Evolutionary conservation across 2,888 invertebrate species (phyloP).

Genomic region (Oligia latruncula): DNA sequence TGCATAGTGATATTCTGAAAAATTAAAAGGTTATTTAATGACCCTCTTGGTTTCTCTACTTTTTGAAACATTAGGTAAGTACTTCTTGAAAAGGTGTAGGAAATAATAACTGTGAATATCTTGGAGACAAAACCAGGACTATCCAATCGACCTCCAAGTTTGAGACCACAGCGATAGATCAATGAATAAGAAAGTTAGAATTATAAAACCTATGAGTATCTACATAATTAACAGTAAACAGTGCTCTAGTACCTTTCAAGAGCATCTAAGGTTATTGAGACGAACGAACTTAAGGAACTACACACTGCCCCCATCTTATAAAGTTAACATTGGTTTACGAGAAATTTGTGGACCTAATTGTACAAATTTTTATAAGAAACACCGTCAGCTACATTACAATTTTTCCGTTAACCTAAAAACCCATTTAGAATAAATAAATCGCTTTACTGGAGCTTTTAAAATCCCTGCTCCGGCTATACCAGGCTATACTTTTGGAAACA

Average conservation of each 20-base stretch:
- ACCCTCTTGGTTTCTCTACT: background rate
- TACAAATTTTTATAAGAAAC: slow-evolving; percentile 21
- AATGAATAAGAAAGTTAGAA: slow-evolving; percentile 1
- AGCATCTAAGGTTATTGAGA: slow-evolving; percentile 82
- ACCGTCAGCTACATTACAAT: slow-evolving; percentile 52
- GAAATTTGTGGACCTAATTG: slow-evolving; percentile 59
- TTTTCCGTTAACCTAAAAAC: slow-evolving; percentile 33
- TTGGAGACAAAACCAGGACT: background rate
- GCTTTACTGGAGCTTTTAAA: slow-evolving; percentile 4
- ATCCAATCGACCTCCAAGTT: background rate
- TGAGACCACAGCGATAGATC: background rate
- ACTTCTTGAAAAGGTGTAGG: background rate
- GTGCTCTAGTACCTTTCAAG: slow-evolving; percentile 78
- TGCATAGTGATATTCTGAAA: slow-evolving; percentile 84
- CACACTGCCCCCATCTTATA: slow-evolving; percentile 85
- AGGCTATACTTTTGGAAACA: slow-evolving; percentile 8
- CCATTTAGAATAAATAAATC: slow-evolving; percentile 40
- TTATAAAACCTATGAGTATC: background rate
- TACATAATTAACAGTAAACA: background rate
- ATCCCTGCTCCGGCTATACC: background rate
- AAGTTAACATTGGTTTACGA: slow-evolving; percentile 63
- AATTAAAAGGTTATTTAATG: slow-evolving; percentile 13
- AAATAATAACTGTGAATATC: background rate
- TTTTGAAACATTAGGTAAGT: background rate
- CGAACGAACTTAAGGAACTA: slow-evolving; percentile 82